phyloP scores from a whole-genome alignment of 2,113 vertebrate species.

The Thryonomys swinderianus region DNA sequence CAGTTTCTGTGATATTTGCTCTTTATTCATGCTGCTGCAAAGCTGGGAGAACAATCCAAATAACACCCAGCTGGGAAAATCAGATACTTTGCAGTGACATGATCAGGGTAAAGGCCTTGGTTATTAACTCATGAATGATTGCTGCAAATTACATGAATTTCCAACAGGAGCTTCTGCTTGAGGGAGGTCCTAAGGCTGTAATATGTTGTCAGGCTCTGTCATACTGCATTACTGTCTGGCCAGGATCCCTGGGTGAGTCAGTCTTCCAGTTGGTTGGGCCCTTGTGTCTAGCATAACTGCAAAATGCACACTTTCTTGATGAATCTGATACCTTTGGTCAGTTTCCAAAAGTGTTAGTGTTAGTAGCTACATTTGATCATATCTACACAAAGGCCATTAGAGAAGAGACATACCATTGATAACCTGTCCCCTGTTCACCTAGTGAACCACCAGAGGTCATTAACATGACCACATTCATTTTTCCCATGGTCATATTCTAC shows the following conservation, averaged over 20 bases:
- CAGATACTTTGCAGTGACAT: not conserved
- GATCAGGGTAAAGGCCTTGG: not conserved
- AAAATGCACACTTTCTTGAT: conserved; percentile 10
- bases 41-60: not conserved
- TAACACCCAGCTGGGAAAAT: not conserved
- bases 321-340: not conserved
- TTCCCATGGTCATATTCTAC: not conserved
- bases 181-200: not conserved
- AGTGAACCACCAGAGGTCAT: not conserved
- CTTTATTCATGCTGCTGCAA: not conserved
- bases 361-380: not conserved
- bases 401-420: not conserved
- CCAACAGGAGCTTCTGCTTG: not conserved
- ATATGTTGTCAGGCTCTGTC: not conserved
- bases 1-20: conserved; percentile 60
- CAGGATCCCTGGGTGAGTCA: not conserved
- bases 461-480: not conserved
- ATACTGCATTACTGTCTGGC: not conserved
- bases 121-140: conserved; percentile 50
- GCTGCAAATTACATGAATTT: conserved; percentile 13
- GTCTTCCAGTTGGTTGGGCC: not conserved
- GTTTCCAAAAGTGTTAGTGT: conserved; percentile 22
- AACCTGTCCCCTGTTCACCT: not conserved
- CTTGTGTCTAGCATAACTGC: not conserved
- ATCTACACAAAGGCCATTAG: not conserved